Evolutionary conservation across 2,797 vertebrate genomes (phyloP), one percentile per base, ranked within the genome.

Genomic region (Lepidocolaptes lacrymiger): DNA sequence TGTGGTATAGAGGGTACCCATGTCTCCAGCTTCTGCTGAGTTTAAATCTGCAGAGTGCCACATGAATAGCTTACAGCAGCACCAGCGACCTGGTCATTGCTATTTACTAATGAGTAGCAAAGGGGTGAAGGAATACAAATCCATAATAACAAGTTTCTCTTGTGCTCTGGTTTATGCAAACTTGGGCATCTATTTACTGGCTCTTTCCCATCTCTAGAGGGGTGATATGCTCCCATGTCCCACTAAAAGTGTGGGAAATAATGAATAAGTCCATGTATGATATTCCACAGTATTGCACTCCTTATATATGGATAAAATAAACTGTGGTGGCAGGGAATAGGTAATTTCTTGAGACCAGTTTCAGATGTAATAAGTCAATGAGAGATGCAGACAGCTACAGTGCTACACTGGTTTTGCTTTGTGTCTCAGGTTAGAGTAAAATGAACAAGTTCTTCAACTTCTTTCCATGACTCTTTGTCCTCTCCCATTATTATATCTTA

Each of bases 401-500:
- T 26, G 27, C 54, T 17, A 4, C 1, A 3, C 20, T 64, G 44
- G 3, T 59, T 92, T 86, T 67, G 66, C 39, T 89, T 84, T 77
- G 34, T 43, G 39, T 72, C 75, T 87, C 37, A n/a, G 34, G 46
- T 37, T 24, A n/a, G 30, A 77, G 39, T 26, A 75, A 80, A 94
- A 93, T 48, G 32, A 77, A 32, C 13, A 62, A 84, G 36, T 85
- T 85, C 46, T 78, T 85, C 26, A 43, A 21, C 93, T 92, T 91
- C 39, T 92, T 91, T 76, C 85, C 63, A 26, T n/a, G 66, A 83
- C 43, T 88, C 49, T 89, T 95, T 0, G 1, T 91, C 85, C 54
- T 78, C 82, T 76, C 36, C 41, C 30, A 68, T 83, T 90, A 61
- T 92, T 91, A 54, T 74, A 69, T 51, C 76, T 92, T 89, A 80